These are phyloP conservation scores for Podarcis cretensis DNA, from an alignment of 2,113 vertebrate genomes.

Conservation along the genomic window DNA sequence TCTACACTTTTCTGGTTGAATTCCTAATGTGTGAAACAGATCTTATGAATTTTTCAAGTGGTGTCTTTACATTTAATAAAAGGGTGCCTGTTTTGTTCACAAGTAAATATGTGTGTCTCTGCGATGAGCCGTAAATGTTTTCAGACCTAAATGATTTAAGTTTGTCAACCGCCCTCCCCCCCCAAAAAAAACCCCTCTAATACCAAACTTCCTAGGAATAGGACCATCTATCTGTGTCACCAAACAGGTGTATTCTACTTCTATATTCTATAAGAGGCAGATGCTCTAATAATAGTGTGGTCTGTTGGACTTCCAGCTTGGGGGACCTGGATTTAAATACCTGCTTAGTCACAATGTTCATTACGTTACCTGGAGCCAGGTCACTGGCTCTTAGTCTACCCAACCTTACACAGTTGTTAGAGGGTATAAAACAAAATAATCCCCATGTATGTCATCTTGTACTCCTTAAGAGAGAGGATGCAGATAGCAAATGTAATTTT, in stretches of 20 bases:
- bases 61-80: constrained; percentile 76
- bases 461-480: neutral
- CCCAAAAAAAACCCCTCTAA: too few species aligned
- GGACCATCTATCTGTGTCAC: neutral
- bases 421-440: neutral
- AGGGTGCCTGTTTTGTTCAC: constrained; percentile 62
- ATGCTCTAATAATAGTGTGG: neutral
- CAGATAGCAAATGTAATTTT: neutral
- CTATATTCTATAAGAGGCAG: neutral
- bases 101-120: constrained; percentile 59
- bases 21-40: constrained; percentile 93
- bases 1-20: constrained; percentile 81
- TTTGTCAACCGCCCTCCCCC: neutral
- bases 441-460: neutral
- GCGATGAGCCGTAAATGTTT: constrained; percentile 49
- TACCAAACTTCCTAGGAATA: neutral
- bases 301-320: neutral
- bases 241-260: neutral
- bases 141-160: constrained; percentile 47
- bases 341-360: neutral
- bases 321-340: neutral
- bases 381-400: neutral
- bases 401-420: neutral
- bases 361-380: neutral
- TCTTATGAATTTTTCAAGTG: constrained; percentile 95